phyloP scores from a whole-genome alignment of 2,797 vertebrate genomes.

The Myoxocephalus aenaeus region DNA sequence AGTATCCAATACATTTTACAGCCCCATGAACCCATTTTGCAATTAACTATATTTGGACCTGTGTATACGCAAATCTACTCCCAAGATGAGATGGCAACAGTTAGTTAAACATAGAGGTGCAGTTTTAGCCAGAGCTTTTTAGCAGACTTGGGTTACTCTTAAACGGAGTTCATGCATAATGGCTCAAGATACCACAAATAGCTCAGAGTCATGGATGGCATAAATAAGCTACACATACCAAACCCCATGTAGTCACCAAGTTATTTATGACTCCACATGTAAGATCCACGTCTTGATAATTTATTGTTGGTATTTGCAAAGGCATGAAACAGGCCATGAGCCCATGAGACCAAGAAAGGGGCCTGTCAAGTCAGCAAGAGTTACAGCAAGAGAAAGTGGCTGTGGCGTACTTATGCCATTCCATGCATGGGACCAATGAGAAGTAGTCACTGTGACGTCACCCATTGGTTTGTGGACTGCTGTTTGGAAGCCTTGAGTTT shows the following conservation, averaged over 20 bases:
- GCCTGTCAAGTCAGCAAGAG: neutral
- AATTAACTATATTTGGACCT: constrained; percentile 71
- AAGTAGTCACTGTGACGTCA: neutral
- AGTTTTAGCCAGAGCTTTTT: constrained; percentile 65
- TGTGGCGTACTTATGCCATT: neutral
- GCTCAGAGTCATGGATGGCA: constrained; percentile 44
- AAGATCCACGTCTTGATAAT: constrained; percentile 19
- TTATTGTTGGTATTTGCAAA: constrained; percentile 25
- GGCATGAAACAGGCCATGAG: constrained; percentile 1
- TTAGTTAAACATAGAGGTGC: constrained; percentile 77
- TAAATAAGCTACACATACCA: constrained; percentile 58
- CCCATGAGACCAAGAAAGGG: neutral
- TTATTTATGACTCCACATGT: constrained; percentile 45
- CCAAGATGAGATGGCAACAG: constrained; percentile 69
- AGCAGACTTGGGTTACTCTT: constrained; percentile 70
- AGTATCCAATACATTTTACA: constrained; percentile 40
- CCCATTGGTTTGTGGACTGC: neutral
- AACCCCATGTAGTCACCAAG: constrained; percentile 59
- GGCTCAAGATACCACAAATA: constrained; percentile 66
- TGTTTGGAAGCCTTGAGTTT: neutral
- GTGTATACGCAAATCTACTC: constrained; percentile 53
- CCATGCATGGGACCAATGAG: neutral
- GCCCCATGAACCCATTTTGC: constrained; percentile 32
- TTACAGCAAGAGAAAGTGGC: neutral
- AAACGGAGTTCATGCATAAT: constrained; percentile 65